Evolutionary conservation across 2,888 invertebrate genomes (phyloP).

Genomic region (Chelonus formosanus): DNA sequence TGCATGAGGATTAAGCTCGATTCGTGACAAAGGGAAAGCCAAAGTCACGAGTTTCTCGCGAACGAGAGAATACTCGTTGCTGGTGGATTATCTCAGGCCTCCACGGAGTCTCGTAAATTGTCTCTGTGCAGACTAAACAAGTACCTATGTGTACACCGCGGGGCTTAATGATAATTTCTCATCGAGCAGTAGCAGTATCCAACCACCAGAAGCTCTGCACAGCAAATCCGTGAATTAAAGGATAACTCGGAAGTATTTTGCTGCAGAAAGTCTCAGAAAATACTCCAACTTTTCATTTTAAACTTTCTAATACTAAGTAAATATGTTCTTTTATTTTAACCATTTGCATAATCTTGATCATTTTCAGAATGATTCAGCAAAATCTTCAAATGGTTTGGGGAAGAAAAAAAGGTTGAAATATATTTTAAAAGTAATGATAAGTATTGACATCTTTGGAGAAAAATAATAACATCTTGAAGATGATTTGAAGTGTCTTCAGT

Average conservation of each 20-base stretch:
- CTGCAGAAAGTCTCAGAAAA: constrained; percentile 15
- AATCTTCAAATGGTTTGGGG: too few relatives aligned
- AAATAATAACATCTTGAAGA: too few relatives aligned
- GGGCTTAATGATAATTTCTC: constrained; percentile 47
- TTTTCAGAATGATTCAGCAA: too few relatives aligned
- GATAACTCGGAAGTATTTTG: constrained; percentile 35
- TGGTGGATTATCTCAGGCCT: constrained; percentile 47
- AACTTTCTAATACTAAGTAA: not conserved
- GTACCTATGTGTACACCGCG: constrained; percentile 35
- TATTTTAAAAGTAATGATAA: too few relatives aligned
- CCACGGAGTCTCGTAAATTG: constrained; percentile 53
- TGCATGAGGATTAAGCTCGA: constrained; percentile 43
- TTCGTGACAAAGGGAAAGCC: constrained; percentile 42
- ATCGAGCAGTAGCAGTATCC: constrained; percentile 26
- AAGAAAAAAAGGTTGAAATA: too few relatives aligned
- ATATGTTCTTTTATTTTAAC: too few relatives aligned
- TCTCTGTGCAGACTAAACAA: constrained; percentile 47
- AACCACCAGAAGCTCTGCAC: constrained; percentile 12
- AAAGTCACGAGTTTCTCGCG: constrained; percentile 46
- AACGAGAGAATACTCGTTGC: constrained; percentile 36
- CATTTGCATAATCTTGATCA: too few relatives aligned
- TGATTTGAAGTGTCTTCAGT: too few relatives aligned
- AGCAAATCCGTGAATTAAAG: constrained; percentile 33
- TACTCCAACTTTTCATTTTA: constrained; percentile 10
- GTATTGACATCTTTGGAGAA: too few relatives aligned